A percentile compares a stretch with the other conserved stretches of the same genome.
Conservation (phyloP, 37 sponge, comb jelly and placozoan species). For the Ianthella basta region DNA sequence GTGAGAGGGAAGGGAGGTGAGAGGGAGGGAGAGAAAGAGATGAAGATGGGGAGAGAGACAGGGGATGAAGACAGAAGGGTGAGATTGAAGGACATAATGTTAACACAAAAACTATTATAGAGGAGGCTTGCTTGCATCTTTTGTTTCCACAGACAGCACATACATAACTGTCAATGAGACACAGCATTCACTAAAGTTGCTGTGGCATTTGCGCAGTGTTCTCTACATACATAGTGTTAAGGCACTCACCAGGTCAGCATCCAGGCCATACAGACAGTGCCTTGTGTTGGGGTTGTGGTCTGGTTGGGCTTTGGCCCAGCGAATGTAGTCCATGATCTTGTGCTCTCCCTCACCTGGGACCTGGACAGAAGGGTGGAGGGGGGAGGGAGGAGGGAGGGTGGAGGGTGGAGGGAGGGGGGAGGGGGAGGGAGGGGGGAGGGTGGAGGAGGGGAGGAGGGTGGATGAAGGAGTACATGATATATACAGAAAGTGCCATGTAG, state of each 20-base stretch:
- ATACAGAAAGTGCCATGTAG: too few relatives aligned
- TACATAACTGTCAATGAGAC: neutral
- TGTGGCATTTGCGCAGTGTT: neutral
- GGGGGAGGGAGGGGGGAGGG: too few relatives aligned
- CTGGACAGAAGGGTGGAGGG: constrained; percentile 25
- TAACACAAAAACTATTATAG: too few relatives aligned
- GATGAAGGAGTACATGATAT: neutral
- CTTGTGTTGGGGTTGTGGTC: constrained; percentile 93
- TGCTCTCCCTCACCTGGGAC: constrained; percentile 99
- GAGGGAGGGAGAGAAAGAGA: too few relatives aligned
- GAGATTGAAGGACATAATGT: too few relatives aligned
- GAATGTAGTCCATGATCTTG: constrained; percentile 99
- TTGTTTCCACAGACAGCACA: neutral
- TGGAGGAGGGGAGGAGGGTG: neutral
- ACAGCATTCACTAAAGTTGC: neutral
- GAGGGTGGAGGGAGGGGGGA: too few relatives aligned
- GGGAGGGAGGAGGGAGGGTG: too few relatives aligned
- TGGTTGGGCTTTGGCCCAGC: constrained; percentile 76
- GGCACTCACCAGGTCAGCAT: constrained; percentile 98
- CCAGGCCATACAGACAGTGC: constrained; percentile 98
- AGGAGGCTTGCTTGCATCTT: too few relatives aligned
- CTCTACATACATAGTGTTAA: too few relatives aligned
- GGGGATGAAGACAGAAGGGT: too few relatives aligned
- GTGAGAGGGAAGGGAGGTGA: too few relatives aligned
- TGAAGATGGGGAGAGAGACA: too few relatives aligned